Evolutionary conservation across 53 echinoderm and acorn worm species (phyloP).

Genomic region (Pentamera pediparva): DNA sequence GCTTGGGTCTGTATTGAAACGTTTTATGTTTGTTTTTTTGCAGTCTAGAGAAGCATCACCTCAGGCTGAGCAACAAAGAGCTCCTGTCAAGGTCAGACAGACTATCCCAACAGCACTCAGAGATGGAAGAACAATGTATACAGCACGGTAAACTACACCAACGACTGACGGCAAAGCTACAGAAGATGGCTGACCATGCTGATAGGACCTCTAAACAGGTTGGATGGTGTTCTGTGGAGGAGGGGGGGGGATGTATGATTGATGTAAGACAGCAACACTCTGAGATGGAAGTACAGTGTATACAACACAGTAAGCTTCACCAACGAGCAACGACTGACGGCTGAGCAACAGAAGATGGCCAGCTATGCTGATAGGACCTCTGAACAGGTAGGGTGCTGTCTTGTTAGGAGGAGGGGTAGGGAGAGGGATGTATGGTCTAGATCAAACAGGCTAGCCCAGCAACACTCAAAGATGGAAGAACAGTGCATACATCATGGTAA

Average conservation of each 20-base stretch:
- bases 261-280: slow-evolving; percentile 68
- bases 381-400: no score
- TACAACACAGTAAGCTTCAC: slow-evolving; percentile 87
- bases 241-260: no score
- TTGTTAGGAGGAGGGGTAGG: no score
- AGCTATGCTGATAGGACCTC: slow-evolving; percentile 70
- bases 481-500: slow-evolving; percentile 90
- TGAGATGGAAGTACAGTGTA: slow-evolving; percentile 87
- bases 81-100: slow-evolving; percentile 56
- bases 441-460: slow-evolving; percentile 60
- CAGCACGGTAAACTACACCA: slow-evolving; percentile 88
- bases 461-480: slow-evolving; percentile 79
- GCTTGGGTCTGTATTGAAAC: not conserved
- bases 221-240: no score
- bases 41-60: slow-evolving; percentile 70
- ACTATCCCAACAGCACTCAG: slow-evolving; percentile 66
- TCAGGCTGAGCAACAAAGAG: slow-evolving; percentile 67
- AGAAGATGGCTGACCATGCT: slow-evolving; percentile 85
- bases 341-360: slow-evolving; percentile 69
- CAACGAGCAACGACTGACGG: slow-evolving; percentile 76
- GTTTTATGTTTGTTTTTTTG: not conserved
- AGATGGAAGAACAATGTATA: slow-evolving; percentile 89
- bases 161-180: slow-evolving; percentile 65
- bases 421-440: slow-evolving; percentile 59
- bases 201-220: slow-evolving; percentile 82